phyloP scores from a whole-genome alignment of 2,797 vertebrate species.

The Schizopygopsis malacanthus region DNA sequence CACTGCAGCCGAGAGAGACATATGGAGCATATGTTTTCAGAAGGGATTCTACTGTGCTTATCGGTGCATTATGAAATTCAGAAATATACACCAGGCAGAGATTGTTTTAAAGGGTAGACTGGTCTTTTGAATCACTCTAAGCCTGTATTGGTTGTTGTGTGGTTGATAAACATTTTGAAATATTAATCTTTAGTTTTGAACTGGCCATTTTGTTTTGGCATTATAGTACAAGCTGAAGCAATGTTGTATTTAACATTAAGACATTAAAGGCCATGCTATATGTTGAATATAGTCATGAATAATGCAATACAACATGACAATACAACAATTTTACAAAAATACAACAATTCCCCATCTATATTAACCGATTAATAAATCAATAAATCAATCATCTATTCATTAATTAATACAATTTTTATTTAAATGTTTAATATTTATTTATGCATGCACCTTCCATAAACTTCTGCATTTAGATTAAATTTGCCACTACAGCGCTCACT shows the following conservation, averaged over 20 bases:
- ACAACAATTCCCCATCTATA: no score
- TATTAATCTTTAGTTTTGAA: not conserved
- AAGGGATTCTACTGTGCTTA: slow-evolving; percentile 33
- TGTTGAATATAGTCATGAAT: not conserved
- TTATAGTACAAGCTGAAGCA: not conserved
- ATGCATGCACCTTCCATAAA: not conserved
- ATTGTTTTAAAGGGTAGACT: slow-evolving; percentile 7
- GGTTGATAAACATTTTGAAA: not conserved
- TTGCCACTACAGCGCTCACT: not conserved
- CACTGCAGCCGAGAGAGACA: slow-evolving; percentile 51
- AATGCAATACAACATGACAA: not conserved
- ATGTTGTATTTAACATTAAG: not conserved
- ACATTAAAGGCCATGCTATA: not conserved
- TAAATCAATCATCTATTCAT: no score
- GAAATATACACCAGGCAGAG: slow-evolving; percentile 21
- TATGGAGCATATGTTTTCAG: slow-evolving; percentile 47
- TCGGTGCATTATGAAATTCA: slow-evolving; percentile 37
- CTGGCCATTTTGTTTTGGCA: not conserved
- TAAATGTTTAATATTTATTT: not conserved
- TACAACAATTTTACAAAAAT: not conserved
- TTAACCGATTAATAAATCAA: no score
- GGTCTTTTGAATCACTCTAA: not conserved
- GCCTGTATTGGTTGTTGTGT: not conserved
- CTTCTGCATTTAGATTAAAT: not conserved
- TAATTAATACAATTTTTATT: not conserved